Base-by-base conservation (phyloP, 2,888 invertebrate species). In the Himalopsyche tibetana region DNA sequence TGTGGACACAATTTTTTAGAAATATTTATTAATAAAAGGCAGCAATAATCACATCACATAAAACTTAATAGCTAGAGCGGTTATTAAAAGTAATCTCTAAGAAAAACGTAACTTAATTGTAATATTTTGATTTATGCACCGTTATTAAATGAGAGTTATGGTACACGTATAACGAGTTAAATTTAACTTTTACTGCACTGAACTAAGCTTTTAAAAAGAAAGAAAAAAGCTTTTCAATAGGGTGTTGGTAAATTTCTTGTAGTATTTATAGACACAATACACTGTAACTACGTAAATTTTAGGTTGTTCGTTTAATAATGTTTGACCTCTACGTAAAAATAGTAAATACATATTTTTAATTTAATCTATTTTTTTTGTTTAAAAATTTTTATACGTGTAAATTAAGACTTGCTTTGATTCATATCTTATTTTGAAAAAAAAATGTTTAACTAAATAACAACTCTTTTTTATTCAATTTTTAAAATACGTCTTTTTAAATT, bases 211-310 rank as follows among this genome's bases (percentile, higher is more conserved):
- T 56, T 5, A 17, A 56, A 56, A 19, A n/a, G n/a, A n/a, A n/a
- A 17, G 8, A 56, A 56, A 19, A 56, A 56, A 56, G 5, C 63
- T 19, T 63, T 63, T 6, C 63, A 63, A 63, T 5, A 63, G 8
- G 11, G 28, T 5, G 8, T 28, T 9, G 19, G 63, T 28, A 19
- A 63, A 19, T 63, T 63, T 63, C 19, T 63, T 11, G 19, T 6
- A 1, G 63, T 63, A 63, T 63, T 63, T 63, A 19, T 63, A 63
- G 63, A 63, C 63, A 19, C 63, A 63, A 63, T 19, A 19, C 63
- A 63, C n/a, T 8, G 19, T 6, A 15, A 51, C 51, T 15, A 51
- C 51, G 4, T 51, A 51, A 15, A 15, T 15, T 51, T 51, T 51
- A 45, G 9, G 45, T 11, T 2, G 3, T 51, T 51, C 5, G 3